Evolutionary conservation across 53 echinoderm and acorn worm genomes (phyloP).

Genomic region (Echinometra lucunter): DNA sequence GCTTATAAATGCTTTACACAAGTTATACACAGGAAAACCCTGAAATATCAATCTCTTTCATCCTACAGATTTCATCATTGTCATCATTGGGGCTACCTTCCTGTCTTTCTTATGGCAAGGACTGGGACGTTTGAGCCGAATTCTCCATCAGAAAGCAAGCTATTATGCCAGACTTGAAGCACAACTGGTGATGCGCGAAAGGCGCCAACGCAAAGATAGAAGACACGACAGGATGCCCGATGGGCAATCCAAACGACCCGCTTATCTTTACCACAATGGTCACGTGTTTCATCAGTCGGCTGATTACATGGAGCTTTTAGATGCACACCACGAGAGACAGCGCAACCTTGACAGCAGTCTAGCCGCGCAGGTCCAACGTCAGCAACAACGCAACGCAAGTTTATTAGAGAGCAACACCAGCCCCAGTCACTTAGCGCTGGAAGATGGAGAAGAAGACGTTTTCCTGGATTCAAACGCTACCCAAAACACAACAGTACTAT

Average conservation of each 20-base stretch:
- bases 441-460: slow-evolving; percentile 60
- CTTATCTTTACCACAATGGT: slow-evolving; percentile 65
- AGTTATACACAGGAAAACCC: background rate
- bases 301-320: slow-evolving; percentile 64
- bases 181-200: slow-evolving; percentile 39
- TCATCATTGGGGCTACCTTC: slow-evolving; percentile 1
- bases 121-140: slow-evolving; percentile 35
- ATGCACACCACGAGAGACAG: slow-evolving; percentile 63
- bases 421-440: slow-evolving; percentile 31
- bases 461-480: slow-evolving; percentile 47
- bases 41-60: background rate
- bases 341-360: slow-evolving; percentile 36
- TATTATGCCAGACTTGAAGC: slow-evolving; percentile 56
- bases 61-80: slow-evolving; percentile 56
- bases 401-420: slow-evolving; percentile 17
- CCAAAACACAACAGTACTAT: slow-evolving; percentile 36
- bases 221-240: background rate
- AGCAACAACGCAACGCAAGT: slow-evolving; percentile 63
- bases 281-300: slow-evolving; percentile 65
- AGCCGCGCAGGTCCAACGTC: slow-evolving; percentile 58
- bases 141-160: slow-evolving; percentile 19
- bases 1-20: no score
- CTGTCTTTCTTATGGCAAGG: slow-evolving; percentile 59
- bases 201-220: slow-evolving; percentile 8
- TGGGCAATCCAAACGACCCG: slow-evolving; percentile 43